Evolutionary conservation across 2,113 vertebrate species (phyloP).

Genomic region (Dascyllus trimaculatus): DNA sequence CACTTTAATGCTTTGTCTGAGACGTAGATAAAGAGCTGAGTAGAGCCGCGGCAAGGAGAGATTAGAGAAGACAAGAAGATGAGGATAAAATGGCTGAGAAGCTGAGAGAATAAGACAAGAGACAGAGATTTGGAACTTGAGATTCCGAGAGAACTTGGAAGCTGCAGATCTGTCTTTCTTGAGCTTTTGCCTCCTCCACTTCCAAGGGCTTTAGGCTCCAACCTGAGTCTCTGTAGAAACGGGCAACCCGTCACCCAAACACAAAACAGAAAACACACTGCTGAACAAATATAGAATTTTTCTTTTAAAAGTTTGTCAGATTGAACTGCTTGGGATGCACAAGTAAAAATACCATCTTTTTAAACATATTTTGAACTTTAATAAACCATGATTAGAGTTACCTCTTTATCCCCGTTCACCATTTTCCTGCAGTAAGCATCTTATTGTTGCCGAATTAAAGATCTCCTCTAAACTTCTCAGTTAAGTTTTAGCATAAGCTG

Average conservation of each 20-base stretch:
- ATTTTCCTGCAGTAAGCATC: constrained; percentile 34
- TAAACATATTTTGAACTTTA: too few species aligned
- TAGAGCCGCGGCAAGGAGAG: constrained; percentile 25
- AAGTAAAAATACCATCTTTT: too few species aligned
- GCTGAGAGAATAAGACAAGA: constrained; percentile 51
- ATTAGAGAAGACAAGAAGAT: constrained; percentile 63
- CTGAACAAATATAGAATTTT: constrained; percentile 1
- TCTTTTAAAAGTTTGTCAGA: neutral
- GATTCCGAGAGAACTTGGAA: constrained; percentile 42
- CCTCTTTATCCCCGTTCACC: constrained; percentile 9
- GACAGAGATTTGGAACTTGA: constrained; percentile 59
- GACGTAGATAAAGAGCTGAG: constrained; percentile 49
- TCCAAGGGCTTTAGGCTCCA: constrained; percentile 13
- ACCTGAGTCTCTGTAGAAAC: constrained; percentile 31
- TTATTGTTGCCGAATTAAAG: constrained; percentile 42
- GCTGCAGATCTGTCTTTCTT: constrained; percentile 45
- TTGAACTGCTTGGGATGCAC: neutral
- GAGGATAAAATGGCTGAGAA: constrained; percentile 46
- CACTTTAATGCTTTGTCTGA: constrained; percentile 52
- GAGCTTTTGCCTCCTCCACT: constrained; percentile 18
- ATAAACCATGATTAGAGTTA: neutral
- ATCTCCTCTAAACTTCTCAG: constrained; percentile 40
- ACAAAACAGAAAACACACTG: constrained; percentile 6
- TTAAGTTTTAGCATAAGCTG: constrained; percentile 3
- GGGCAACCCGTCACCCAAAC: neutral